phyloP scores from a whole-genome alignment of 2,888 invertebrate species.

The Tetragnatha montana region DNA sequence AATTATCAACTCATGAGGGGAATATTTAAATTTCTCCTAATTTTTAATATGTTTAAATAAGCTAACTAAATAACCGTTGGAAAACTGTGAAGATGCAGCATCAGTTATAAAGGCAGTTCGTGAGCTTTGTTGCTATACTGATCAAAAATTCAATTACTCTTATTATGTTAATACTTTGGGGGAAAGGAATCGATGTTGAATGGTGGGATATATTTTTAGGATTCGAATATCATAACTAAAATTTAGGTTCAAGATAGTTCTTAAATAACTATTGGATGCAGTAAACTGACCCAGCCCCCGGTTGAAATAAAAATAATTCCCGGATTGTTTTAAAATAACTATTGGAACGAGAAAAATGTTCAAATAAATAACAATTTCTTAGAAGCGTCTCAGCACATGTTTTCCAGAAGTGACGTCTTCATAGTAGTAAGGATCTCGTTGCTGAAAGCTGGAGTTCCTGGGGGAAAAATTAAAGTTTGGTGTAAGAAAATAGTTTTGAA shows the following conservation, averaged over 20 bases:
- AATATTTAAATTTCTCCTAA: no score
- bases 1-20: no score
- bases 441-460: conserved; percentile 30
- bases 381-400: conserved; percentile 13
- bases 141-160: no score
- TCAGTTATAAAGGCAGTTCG: no score
- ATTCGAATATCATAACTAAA: neutral
- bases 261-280: neutral
- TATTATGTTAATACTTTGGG: no score
- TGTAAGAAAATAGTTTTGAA: neutral
- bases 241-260: neutral
- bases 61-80: no score
- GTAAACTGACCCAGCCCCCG: neutral
- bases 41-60: no score
- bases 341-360: neutral
- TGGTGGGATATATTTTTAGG: neutral
- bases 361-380: neutral
- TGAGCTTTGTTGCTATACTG: no score
- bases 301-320: neutral
- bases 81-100: no score
- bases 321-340: neutral
- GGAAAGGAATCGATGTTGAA: no score
- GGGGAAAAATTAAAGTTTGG: neutral
- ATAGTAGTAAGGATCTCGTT: conserved; percentile 10
- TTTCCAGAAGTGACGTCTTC: conserved; percentile 22